Base-by-base conservation (phyloP, 2,797 vertebrate genomes). In the Poecilia picta region DNA sequence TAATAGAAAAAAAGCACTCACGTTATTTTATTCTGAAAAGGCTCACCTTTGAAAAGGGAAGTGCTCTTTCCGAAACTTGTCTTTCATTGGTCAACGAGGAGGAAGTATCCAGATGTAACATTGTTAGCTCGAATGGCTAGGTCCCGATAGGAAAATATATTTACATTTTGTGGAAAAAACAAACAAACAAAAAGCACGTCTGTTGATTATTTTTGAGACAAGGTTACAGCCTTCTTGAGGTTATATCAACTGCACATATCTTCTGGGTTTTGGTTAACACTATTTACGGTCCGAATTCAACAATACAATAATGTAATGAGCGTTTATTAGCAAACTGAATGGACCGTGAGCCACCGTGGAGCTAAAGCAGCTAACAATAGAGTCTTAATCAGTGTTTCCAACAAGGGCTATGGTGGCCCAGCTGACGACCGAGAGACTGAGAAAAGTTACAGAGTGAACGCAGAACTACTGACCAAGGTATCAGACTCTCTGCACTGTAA, bases 11-110 rank as follows among this genome's bases (percentile, higher is more conserved):
- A 49, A 49, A 51, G 7, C 8, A n/a, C 11, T 11, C 8, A 1
- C n/a, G 55, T 57, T 57, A 57, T 25, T 68, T 68, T 68, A 68
- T 68, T 68, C 20, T 68, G 36, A 68, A 68, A 68, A 41, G 1
- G 7, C 20, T 68, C 4, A 0, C 25, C 64, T 5, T 41, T 12
- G 64, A 39, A 39, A 66, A 10, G 2, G 36, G 23, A 41, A 68
- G 64, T 25, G 36, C 11, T 4, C 36, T 68, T 39, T 5, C 39
- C 18, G 10, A 5, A 66, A 5, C 33, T 66, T 7, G 23, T n/a
- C 12, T 25, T 12, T 70, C 66, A 70, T 70, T 70, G 66, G 66
- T 70, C 23, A n/a, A 4, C 25, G 41, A 71, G 23, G 5, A 45
- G 39, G 41, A 45, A 28, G 41, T 45, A 8, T 15, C 6, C 41